These are phyloP conservation scores for Premnoplex brunnescens DNA, from an alignment of 2,797 vertebrate genomes.

Conservation along the genomic window DNA sequence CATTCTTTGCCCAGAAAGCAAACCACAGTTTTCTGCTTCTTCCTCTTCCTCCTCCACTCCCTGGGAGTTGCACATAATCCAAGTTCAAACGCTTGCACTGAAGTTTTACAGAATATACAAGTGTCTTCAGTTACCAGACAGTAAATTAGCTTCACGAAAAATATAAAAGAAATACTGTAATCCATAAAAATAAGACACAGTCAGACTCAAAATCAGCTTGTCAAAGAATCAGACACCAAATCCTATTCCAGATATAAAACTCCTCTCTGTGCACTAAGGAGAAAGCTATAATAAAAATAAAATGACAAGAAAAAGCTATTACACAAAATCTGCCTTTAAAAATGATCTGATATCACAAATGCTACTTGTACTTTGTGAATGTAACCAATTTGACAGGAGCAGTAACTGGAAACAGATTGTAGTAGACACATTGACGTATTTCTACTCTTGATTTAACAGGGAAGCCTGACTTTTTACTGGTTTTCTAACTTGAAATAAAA, in stretches of 20 bases:
- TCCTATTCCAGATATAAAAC: neutral
- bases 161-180: neutral
- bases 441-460: constrained; percentile 19
- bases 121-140: neutral
- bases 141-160: neutral
- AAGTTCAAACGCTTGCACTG: accelerated
- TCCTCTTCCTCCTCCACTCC: neutral
- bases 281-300: constrained; percentile 2
- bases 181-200: neutral
- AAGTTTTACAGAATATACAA: neutral
- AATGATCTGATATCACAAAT: neutral
- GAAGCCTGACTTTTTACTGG: neutral
- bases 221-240: neutral
- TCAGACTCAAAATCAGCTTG: neutral
- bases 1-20: neutral
- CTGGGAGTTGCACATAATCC: neutral
- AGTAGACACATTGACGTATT: neutral
- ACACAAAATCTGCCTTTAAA: constrained; percentile 10
- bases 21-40: neutral
- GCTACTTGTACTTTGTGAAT: neutral
- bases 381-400: constrained; percentile 20
- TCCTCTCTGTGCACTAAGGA: neutral
- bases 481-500: neutral
- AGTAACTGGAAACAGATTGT: constrained; percentile 30
- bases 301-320: neutral